phyloP scores from a whole-genome alignment of 2,113 vertebrate species.

The Perccottus glenii region DNA sequence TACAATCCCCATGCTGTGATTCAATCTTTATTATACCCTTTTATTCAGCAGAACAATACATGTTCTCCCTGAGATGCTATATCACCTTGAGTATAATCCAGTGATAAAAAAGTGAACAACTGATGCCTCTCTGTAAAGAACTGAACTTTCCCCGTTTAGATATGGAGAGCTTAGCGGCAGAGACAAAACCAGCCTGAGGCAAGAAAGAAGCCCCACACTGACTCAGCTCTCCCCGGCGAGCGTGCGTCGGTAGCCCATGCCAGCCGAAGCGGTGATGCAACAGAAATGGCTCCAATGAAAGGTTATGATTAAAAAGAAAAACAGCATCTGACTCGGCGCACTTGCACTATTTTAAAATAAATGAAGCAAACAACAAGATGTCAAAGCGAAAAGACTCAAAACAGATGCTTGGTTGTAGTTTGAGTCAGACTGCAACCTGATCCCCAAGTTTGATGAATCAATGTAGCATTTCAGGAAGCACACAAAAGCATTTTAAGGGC shows the following conservation, averaged over 20 bases:
- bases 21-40: not conserved
- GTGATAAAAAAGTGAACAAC: conserved; percentile 56
- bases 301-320: conserved; percentile 54
- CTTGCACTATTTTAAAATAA: not conserved
- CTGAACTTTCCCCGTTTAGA: conserved; percentile 73
- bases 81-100: conserved; percentile 56
- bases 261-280: conserved; percentile 65
- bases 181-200: conserved; percentile 74
- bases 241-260: conserved; percentile 56
- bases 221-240: conserved; percentile 64
- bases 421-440: too few species aligned
- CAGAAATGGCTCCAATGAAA: conserved; percentile 53
- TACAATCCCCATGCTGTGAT: conserved; percentile 1
- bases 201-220: conserved; percentile 56
- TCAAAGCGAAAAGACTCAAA: too few species aligned
- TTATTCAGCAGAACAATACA: not conserved
- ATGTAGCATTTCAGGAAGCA: too few species aligned
- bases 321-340: not conserved
- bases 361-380: too few species aligned
- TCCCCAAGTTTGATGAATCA: too few species aligned
- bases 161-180: conserved; percentile 52
- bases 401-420: too few species aligned
- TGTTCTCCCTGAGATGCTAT: conserved; percentile 1
- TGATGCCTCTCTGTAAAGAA: conserved; percentile 45
- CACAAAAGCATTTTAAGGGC: too few species aligned